Percentiles rank a stretch among this genome's conserved stretches.
These are phyloP conservation scores for Sebastes umbrosus DNA, from an alignment of 2,797 vertebrate species.

Conservation along the genomic window DNA sequence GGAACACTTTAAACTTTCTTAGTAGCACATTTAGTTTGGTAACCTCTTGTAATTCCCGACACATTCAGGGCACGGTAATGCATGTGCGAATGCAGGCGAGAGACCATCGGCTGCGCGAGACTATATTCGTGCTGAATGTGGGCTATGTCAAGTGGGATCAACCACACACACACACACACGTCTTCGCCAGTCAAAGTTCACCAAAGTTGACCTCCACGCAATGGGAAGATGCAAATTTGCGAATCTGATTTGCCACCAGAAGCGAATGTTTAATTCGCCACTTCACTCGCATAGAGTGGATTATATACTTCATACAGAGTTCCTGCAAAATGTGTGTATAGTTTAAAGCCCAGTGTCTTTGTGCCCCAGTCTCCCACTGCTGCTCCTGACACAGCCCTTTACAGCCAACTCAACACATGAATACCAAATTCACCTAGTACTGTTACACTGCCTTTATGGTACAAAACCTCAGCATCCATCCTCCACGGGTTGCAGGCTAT, in stretches of 20 bases:
- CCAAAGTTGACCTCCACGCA: too few species aligned
- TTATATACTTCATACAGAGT: background rate
- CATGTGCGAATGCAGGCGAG: background rate
- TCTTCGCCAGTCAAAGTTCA: too few species aligned
- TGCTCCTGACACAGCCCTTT: background rate
- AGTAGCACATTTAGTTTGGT: background rate
- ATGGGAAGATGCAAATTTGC: too few species aligned
- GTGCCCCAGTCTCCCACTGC: background rate
- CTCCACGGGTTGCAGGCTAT: conserved; percentile 12
- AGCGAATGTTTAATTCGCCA: too few species aligned
- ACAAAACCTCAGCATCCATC: conserved; percentile 55
- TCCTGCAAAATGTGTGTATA: background rate
- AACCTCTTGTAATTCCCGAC: background rate
- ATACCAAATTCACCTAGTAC: background rate
- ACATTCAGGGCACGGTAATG: background rate
- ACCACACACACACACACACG: background rate
- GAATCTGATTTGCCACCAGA: too few species aligned
- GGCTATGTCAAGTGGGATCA: background rate
- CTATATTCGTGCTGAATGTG: background rate
- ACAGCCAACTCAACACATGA: conserved; percentile 21
- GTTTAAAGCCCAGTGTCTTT: background rate
- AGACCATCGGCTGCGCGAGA: background rate
- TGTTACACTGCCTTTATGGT: conserved; percentile 1
- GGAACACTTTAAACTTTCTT: background rate
- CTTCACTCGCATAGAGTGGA: too few species aligned